Percentiles rank a stretch among this genome's conserved stretches.
Evolutionary conservation across 2,113 vertebrate species (phyloP).

Genomic region (Parus major): DNA sequence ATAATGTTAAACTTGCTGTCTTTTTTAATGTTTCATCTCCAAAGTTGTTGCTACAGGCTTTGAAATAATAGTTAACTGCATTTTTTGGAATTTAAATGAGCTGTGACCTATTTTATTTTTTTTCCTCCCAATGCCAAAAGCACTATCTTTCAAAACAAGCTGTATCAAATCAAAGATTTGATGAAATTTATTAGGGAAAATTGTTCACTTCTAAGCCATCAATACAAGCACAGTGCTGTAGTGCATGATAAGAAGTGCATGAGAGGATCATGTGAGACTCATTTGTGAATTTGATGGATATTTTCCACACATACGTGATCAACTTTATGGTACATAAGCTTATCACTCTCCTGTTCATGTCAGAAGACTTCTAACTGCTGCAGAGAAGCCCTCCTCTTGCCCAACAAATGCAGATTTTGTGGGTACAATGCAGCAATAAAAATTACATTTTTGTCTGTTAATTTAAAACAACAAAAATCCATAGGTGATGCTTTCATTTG

Average conservation of each 20-base stretch:
- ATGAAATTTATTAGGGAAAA: not conserved
- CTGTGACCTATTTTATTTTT: conserved; percentile 2
- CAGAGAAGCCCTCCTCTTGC: not conserved
- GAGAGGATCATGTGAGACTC: not conserved
- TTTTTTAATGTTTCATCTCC: conserved; percentile 12
- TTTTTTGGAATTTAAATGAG: conserved; percentile 43
- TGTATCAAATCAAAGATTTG: not conserved
- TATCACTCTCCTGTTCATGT: not conserved
- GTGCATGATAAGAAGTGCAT: not conserved
- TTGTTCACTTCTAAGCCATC: not conserved
- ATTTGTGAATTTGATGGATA: not conserved
- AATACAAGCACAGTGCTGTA: not conserved
- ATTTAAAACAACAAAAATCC: not conserved
- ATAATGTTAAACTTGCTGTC: not conserved
- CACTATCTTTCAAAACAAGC: conserved; percentile 5
- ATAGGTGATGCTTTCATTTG: not conserved
- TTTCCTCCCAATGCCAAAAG: not conserved
- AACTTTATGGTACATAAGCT: not conserved
- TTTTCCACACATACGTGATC: not conserved
- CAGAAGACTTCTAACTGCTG: not conserved
- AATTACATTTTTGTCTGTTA: not conserved
- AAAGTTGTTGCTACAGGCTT: conserved; percentile 30
- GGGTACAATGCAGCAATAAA: not conserved
- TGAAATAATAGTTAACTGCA: conserved; percentile 27
- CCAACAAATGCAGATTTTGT: not conserved